Conservation (phyloP, 2,888 invertebrate species). For the Himalopsyche anomala region DNA sequence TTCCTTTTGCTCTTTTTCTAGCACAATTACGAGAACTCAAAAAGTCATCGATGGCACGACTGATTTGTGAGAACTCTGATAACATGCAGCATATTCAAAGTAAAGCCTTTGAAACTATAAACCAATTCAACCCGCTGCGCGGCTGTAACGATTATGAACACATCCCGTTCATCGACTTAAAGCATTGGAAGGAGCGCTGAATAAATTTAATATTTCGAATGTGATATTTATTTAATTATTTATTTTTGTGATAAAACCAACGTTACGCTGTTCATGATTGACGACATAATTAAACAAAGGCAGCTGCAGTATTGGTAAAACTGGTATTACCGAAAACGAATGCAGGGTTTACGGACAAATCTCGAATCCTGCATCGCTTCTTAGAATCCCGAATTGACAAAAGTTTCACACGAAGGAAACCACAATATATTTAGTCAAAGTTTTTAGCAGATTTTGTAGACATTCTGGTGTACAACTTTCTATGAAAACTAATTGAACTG, state of each 20-base stretch:
- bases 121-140: slow-evolving; percentile 72
- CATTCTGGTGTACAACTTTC: no score
- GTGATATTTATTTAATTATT: slow-evolving; percentile 23
- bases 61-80: slow-evolving; percentile 89
- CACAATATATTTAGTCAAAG: no score
- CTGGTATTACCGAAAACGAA: no score
- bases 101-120: slow-evolving; percentile 81
- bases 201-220: not conserved
- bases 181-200: slow-evolving; percentile 73
- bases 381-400: no score
- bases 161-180: slow-evolving; percentile 74
- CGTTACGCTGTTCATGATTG: no score
- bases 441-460: no score
- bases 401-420: no score
- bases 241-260: not conserved
- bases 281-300: no score
- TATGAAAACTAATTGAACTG: no score
- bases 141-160: slow-evolving; percentile 69
- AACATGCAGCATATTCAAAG: slow-evolving; percentile 81
- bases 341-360: no score
- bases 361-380: no score
- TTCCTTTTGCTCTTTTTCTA: slow-evolving; percentile 66
- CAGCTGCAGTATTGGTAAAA: no score
- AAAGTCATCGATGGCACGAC: slow-evolving; percentile 85
- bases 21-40: slow-evolving; percentile 87